Evolutionary conservation across 1,140 invertebrate genomes (phyloP), one percentile per base, ranked within the genome.

Genomic region (Laodelphax striatellus): DNA sequence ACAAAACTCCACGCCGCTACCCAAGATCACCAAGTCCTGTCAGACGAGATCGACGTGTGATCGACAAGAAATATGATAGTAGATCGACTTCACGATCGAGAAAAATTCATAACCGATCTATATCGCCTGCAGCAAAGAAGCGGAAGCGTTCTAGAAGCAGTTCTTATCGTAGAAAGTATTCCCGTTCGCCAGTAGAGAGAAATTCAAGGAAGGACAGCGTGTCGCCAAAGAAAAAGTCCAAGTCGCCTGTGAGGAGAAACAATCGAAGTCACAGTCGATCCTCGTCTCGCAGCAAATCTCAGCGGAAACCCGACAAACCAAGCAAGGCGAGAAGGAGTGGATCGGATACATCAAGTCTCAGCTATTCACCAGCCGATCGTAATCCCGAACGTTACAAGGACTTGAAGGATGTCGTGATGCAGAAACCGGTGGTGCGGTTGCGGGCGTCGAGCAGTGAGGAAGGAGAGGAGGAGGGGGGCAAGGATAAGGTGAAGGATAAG

Each of bases 281-380:
- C 21, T 50, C 46, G 9, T 50, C 46, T 10, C 3, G 21, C 1
- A 22, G 21, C 46, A 57, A 56, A 10, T 60, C 58, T 60, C 34
- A 34, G 2, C 53, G 42, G 38, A 61, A 65, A 60, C 4, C 28
- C 28, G 42, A 57, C 55, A 62, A 65, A 58, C 46, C 11, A 28
- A 59, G 41, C 22, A 52, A 52, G 17, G 34, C 60, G 56, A 44
- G 50, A 38, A 19, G 64, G 44, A 62, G 60, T 52, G 64, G 60
- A 21, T 62, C 62, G 11, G 52, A 57, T 43, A 52, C 50, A 9
- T 66, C 65, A 5, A 64, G 61, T 52, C 34, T 68, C 16, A 68
- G 65, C 52, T 68, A 68, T 53, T 68, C 67, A 13, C 67, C 67
- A 11, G 62, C 66, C 19, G 61, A 65, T 50, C 65, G 61, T 31